Evolutionary conservation across 1,140 invertebrate genomes (phyloP).

Genomic region (Drosophila kepulauana): DNA sequence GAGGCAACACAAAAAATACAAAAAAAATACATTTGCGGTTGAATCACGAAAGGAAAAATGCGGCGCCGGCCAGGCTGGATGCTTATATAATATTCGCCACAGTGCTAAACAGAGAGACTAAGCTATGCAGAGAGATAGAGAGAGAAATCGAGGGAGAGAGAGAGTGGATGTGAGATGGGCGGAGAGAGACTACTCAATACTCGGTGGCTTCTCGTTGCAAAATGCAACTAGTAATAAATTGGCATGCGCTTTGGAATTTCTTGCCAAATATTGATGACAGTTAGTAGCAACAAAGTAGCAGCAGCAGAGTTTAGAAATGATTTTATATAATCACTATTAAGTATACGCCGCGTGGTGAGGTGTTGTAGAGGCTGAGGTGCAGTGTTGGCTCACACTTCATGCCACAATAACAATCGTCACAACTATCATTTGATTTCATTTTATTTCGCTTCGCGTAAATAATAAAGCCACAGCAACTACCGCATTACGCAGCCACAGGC

Average conservation of each 20-base stretch:
- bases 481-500: conserved; percentile 63
- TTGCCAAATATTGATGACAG: conserved; percentile 79
- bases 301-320: conserved; percentile 54
- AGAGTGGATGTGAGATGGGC: conserved; percentile 11
- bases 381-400: conserved; percentile 6
- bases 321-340: conserved; percentile 51
- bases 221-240: conserved; percentile 62
- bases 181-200: neutral
- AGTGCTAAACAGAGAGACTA: neutral
- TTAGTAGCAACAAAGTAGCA: conserved; percentile 19
- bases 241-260: conserved; percentile 72
- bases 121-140: neutral
- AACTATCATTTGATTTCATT: conserved; percentile 13
- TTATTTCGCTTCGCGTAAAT: conserved; percentile 20
- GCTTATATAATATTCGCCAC: conserved; percentile 68
- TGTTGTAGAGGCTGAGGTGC: neutral
- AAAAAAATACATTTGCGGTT: conserved; percentile 59
- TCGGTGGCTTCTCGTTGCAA: conserved; percentile 22
- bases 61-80: conserved; percentile 50
- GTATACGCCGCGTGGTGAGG: conserved; percentile 30
- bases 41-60: conserved; percentile 56
- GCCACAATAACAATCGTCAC: conserved; percentile 35
- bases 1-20: neutral
- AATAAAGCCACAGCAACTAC: conserved; percentile 54
- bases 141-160: conserved; percentile 18